Evolutionary conservation across 2,113 vertebrate genomes (phyloP).

Genomic region (Halichoerus grypus): DNA sequence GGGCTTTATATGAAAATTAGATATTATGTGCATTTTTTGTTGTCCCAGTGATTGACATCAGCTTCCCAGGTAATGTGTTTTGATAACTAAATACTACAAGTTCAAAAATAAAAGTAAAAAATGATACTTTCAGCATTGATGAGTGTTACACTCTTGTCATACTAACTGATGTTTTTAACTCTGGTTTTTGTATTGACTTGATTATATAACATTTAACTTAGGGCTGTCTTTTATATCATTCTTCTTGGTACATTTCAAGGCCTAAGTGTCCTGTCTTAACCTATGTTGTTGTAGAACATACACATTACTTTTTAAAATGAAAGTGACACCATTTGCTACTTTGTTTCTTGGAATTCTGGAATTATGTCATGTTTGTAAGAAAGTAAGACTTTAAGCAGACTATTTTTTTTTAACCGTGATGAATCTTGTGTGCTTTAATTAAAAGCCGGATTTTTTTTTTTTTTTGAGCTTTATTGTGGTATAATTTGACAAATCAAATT

Average conservation of each 20-base stretch:
- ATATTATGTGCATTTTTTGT: background rate
- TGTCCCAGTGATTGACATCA: background rate
- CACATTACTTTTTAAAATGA: background rate
- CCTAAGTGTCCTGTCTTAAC: background rate
- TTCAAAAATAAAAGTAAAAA: slow-evolving; percentile 30
- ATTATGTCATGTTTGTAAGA: background rate
- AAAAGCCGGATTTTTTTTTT: slow-evolving; percentile 26
- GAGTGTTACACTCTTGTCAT: background rate
- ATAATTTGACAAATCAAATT: background rate
- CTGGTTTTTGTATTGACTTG: background rate
- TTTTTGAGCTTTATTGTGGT: background rate
- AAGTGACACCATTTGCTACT: background rate
- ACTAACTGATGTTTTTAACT: background rate
- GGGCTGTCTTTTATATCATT: background rate
- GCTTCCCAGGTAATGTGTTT: slow-evolving; percentile 40
- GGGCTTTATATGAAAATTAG: slow-evolving; percentile 15
- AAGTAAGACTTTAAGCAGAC: slow-evolving; percentile 26
- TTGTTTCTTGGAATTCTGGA: slow-evolving; percentile 37
- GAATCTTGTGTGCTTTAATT: slow-evolving; percentile 50
- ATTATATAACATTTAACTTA: background rate
- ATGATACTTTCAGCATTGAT: background rate
- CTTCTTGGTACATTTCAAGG: background rate
- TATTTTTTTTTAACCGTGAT: background rate
- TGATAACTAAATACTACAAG: slow-evolving; percentile 15
- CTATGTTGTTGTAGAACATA: background rate